Conservation (phyloP, 1,140 invertebrate genomes). For the Psix sp. region DNA sequence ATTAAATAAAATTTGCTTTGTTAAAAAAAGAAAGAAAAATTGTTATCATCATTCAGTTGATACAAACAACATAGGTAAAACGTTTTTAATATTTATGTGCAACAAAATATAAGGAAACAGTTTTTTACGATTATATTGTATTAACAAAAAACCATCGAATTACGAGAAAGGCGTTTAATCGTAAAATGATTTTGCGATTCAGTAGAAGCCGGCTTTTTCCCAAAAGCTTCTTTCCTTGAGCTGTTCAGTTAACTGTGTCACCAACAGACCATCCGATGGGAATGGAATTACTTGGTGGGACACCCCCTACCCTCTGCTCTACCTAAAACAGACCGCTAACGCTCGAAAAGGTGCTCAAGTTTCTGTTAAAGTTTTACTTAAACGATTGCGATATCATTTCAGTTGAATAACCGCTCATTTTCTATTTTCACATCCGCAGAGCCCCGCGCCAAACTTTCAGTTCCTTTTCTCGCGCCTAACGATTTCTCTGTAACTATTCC, state of each 20-base stretch:
- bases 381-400: conserved; percentile 67
- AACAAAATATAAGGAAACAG: too few species aligned
- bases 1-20: too few species aligned
- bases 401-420: conserved; percentile 66
- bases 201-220: conserved; percentile 46
- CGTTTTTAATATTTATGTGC: too few species aligned
- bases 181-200: conserved; percentile 57
- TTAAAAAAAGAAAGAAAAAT: too few species aligned
- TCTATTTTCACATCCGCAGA: conserved; percentile 57
- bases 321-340: conserved; percentile 59
- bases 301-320: conserved; percentile 4
- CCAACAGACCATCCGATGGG: conserved; percentile 56
- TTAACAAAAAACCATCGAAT: conserved; percentile 50
- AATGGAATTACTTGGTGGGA: conserved; percentile 53
- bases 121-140: conserved; percentile 41
- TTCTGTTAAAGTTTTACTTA: conserved; percentile 67
- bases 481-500: conserved; percentile 56
- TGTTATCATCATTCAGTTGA: too few species aligned
- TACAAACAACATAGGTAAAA: too few species aligned
- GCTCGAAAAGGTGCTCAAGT: conserved; percentile 65
- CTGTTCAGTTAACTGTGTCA: conserved; percentile 58
- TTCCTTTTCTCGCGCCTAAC: conserved; percentile 29
- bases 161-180: conserved; percentile 56
- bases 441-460: conserved; percentile 23
- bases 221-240: conserved; percentile 51